Conservation (phyloP, 2,888 invertebrate species). For the Caenorhabditis sp. region DNA sequence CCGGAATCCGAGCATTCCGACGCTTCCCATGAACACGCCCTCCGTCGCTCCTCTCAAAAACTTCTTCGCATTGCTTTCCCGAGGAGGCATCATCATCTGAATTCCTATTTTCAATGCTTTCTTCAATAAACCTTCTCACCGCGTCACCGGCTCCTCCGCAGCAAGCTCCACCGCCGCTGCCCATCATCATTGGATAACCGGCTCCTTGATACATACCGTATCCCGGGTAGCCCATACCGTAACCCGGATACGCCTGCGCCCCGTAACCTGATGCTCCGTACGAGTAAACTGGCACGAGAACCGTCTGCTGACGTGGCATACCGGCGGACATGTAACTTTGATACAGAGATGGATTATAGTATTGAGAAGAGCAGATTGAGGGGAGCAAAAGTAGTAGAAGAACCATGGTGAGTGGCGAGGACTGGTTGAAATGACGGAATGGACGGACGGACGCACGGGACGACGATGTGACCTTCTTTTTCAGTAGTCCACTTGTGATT, state of each 20-base stretch:
- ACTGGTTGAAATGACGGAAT: slow-evolving; percentile 8
- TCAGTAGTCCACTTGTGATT: slow-evolving; percentile 47
- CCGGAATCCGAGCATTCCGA: slow-evolving; percentile 55
- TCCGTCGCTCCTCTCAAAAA: slow-evolving; percentile 55
- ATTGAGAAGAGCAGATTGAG: slow-evolving; percentile 22
- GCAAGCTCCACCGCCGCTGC: slow-evolving; percentile 20
- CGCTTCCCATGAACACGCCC: slow-evolving; percentile 54
- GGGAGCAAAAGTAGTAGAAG: slow-evolving; percentile 14
- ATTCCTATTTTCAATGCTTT: no score
- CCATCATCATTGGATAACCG: slow-evolving; percentile 35
- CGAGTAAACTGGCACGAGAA: slow-evolving; percentile 50
- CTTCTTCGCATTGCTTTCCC: slow-evolving; percentile 47
- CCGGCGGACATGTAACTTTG: slow-evolving; percentile 41
- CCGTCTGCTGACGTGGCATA: slow-evolving; percentile 36
- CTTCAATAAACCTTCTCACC: slow-evolving; percentile 1
- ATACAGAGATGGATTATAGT: slow-evolving; percentile 42
- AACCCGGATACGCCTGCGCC: slow-evolving; percentile 1
- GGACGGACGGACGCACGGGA: background rate
- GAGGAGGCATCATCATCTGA: slow-evolving; percentile 36
- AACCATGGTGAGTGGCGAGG: slow-evolving; percentile 21
- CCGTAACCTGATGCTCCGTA: slow-evolving; percentile 12
- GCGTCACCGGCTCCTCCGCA: slow-evolving; percentile 43
- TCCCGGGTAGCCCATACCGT: slow-evolving; percentile 24
- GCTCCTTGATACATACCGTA: slow-evolving; percentile 27
- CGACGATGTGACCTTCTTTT: slow-evolving; percentile 50